These are phyloP conservation scores for Drosophila setifemur DNA, from an alignment of 1,140 invertebrate species.

Conservation along the genomic window DNA sequence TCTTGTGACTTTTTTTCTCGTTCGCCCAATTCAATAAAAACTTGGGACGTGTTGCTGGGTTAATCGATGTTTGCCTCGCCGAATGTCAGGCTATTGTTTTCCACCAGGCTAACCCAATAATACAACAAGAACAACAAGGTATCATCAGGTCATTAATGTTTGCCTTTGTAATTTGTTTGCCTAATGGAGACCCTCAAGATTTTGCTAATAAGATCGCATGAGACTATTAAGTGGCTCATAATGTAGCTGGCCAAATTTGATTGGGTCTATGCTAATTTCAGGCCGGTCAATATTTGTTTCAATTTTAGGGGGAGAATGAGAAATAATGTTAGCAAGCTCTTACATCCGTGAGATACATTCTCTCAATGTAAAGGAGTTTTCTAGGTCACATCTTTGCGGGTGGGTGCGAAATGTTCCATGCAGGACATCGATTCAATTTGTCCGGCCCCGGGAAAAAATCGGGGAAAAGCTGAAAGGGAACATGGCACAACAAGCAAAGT, in stretches of 20 bases:
- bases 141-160: conserved; percentile 17
- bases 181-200: conserved; percentile 24
- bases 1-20: conserved; percentile 15
- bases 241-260: conserved; percentile 17
- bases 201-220: conserved; percentile 32
- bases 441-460: conserved; percentile 11
- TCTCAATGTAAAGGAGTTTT: conserved; percentile 1
- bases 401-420: conserved; percentile 25
- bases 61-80: conserved; percentile 29
- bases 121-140: neutral
- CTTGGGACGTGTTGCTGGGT: conserved; percentile 36
- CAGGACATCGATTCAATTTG: conserved; percentile 44
- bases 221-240: conserved; percentile 22
- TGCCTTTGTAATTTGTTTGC: conserved; percentile 33
- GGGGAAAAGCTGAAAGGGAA: conserved; percentile 18
- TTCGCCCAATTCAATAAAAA: conserved; percentile 50
- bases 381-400: conserved; percentile 16
- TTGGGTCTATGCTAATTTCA: conserved; percentile 19
- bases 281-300: conserved; percentile 6
- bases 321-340: neutral
- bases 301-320: neutral
- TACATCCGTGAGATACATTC: conserved; percentile 1
- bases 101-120: neutral
- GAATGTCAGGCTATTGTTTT: neutral
- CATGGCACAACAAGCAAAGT: conserved; percentile 7